A percentile compares a stretch with the other conserved stretches of the same genome.
phyloP scores from a whole-genome alignment of 37 sponge, comb jelly and placozoan genomes.

The Cliona cf. orientalis region DNA sequence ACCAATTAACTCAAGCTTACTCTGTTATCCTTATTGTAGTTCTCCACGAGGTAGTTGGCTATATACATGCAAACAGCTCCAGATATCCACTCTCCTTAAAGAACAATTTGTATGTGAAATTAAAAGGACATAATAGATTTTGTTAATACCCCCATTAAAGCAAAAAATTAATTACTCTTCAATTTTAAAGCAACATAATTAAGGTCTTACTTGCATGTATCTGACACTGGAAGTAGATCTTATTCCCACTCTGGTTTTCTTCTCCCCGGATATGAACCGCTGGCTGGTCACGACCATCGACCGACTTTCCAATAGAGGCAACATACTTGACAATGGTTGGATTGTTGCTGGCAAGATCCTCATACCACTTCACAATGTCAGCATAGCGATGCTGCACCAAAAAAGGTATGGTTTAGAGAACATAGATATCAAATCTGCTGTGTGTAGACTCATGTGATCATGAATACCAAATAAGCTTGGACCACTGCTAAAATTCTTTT shows the following conservation, averaged over 20 bases:
- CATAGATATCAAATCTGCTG: background rate
- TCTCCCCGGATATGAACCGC: slow-evolving; percentile 61
- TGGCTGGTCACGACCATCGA: slow-evolving; percentile 46
- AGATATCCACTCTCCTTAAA: slow-evolving; percentile 95
- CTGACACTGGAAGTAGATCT: slow-evolving; percentile 81
- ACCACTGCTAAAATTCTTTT: background rate
- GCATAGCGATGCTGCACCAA: background rate
- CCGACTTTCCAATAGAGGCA: slow-evolving; percentile 58
- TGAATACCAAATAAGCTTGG: background rate
- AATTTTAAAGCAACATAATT: too few species aligned
- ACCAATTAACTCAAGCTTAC: too few species aligned
- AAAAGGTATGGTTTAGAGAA: background rate
- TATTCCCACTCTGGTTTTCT: background rate
- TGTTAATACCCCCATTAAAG: background rate
- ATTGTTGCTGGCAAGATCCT: slow-evolving; percentile 18
- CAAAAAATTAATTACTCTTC: too few species aligned
- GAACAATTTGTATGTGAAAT: background rate
- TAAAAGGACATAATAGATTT: background rate
- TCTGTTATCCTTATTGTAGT: slow-evolving; percentile 34
- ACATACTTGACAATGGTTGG: slow-evolving; percentile 37
- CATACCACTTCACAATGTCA: slow-evolving; percentile 51
- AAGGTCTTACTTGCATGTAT: slow-evolving; percentile 87
- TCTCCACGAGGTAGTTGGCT: slow-evolving; percentile 53
- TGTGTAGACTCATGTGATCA: background rate
- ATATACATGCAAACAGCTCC: slow-evolving; percentile 84